Base-by-base conservation (phyloP, 2,113 vertebrate genomes). In the Aythya baeri region DNA sequence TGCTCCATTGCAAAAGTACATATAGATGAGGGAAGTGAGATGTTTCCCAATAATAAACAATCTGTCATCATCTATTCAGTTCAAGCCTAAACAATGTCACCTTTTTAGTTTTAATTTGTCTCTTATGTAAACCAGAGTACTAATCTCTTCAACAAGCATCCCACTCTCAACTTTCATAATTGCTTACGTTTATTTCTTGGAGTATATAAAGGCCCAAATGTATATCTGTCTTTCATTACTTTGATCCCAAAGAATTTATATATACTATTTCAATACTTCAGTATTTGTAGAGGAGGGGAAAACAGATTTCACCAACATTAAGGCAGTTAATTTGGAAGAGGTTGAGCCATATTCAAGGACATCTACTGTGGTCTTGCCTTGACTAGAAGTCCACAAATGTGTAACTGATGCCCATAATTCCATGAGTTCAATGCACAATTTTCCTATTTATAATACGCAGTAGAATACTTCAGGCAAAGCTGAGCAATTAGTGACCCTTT, bases 61-160 rank as follows among this genome's bases (percentile, higher is more conserved):
- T 44, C 71, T 91, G 68, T 83, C 61, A 83, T 87, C 52, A 74
- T 86, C 83, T 87, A 71, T 94, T 90, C 90, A 83, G 87, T 89
- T 96, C 95, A 63, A 95, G 34, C 26, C 85, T 75, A 74, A 70
- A 16, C 8, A 67, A 50, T 46, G n/a, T 18, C 62, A 85, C 27
- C 26, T 82, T 85, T 91, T 79, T 83, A n/a, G 93, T 58, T 34
- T 59, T 41, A 41, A 41, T 41, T 41, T 86, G 44, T 76, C 59
- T 88, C 76, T 96, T 62, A 78, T 65, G 44, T 83, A 67, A 93
- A 78, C 26, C 34, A 68, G 59, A 55, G 43, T 65, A 92, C 44
- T 66, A 91, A 95, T 94, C 67, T 89, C 86, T 84, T 91, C 72
- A 88, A 95, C 74, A 91, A 80, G 55, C 55, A 88, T 72, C 72